Conservation (phyloP, 1,140 invertebrate genomes). For the Drosophila paulistorum region DNA sequence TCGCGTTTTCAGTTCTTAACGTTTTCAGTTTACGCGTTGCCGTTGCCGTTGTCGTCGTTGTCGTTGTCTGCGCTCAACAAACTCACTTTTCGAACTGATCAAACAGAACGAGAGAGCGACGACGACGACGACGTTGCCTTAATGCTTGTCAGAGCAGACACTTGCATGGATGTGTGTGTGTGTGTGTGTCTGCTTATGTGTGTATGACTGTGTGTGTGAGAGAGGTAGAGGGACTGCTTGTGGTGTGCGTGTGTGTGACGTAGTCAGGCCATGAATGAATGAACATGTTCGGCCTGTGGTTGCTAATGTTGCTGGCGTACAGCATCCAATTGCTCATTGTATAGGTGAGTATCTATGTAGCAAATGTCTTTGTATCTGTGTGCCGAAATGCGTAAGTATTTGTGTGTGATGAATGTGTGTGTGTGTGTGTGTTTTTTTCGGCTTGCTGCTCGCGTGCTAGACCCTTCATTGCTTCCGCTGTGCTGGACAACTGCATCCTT, state of each 20-base stretch:
- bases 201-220: constrained; percentile 21
- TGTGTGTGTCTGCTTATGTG: constrained; percentile 20
- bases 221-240: constrained; percentile 14
- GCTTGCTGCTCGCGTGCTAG: constrained; percentile 61
- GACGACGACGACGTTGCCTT: constrained; percentile 30
- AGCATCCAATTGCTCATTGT: constrained; percentile 40
- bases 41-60: constrained; percentile 24
- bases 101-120: constrained; percentile 62
- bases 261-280: constrained; percentile 53
- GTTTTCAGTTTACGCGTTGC: constrained; percentile 2
- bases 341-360: constrained; percentile 44
- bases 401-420: constrained; percentile 33
- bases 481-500: constrained; percentile 64
- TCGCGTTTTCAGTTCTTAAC: constrained; percentile 31
- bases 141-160: constrained; percentile 27
- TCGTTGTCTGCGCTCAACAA: constrained; percentile 63
- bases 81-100: constrained; percentile 78
- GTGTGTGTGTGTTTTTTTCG: constrained; percentile 44
- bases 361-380: neutral
- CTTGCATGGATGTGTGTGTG: constrained; percentile 10
- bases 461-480: constrained; percentile 41
- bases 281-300: constrained; percentile 41
- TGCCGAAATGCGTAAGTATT: neutral
- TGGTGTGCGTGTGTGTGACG: constrained; percentile 28
- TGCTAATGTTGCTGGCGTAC: constrained; percentile 41